Base-by-base conservation (phyloP, 2,113 vertebrate genomes). In the Bubo scandiacus region DNA sequence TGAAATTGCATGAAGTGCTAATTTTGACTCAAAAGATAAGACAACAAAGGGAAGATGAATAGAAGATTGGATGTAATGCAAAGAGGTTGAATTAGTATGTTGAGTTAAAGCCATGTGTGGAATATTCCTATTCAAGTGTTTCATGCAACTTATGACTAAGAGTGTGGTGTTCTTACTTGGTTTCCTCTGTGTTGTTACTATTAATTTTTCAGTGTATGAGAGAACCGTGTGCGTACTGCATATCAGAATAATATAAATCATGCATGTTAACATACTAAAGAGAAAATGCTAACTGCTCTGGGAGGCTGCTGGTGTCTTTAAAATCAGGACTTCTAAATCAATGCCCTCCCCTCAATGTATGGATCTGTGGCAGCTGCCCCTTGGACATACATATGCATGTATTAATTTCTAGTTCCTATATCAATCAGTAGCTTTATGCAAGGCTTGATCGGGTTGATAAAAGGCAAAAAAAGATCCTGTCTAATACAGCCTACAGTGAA, bases 191-290 rank as follows among this genome's bases (percentile, higher is more conserved):
- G 81, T 95, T 20, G 0, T 86, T 95, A 43, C 30, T 63, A 96
- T 97, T 38, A 97, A 97, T 97, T 95, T 97, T 97, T 97, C 72
- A 97, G 89, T 36, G 51, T 86, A 10, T 75, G 85, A 90, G 89
- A 90, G 91, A 94, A 13, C 81, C 34, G 6, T 67, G 63, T 91
- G 58, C 57, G 59, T 82, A 82, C 17, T 78, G 81, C 84, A 86
- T 74, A 71, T 96, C 67, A 59, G 81, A 90, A 81, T 77, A 73
- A 55, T 36, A 97, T 95, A 94, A 97, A 97, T 97, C 89, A 94
- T 96, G 89, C 87, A 96, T 96, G 89, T 66, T 94, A 95, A 96
- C 94, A 52, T 91, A 43, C 65, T 87, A 73, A 89, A 82, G 67
- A 73, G 84, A 65, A 22, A 87, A 62, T 0, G 6, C 61, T 84